A percentile compares a stretch with the other conserved stretches of the same genome.
Evolutionary conservation across 2,888 invertebrate genomes (phyloP).

Genomic region (Drosophila greeni): DNA sequence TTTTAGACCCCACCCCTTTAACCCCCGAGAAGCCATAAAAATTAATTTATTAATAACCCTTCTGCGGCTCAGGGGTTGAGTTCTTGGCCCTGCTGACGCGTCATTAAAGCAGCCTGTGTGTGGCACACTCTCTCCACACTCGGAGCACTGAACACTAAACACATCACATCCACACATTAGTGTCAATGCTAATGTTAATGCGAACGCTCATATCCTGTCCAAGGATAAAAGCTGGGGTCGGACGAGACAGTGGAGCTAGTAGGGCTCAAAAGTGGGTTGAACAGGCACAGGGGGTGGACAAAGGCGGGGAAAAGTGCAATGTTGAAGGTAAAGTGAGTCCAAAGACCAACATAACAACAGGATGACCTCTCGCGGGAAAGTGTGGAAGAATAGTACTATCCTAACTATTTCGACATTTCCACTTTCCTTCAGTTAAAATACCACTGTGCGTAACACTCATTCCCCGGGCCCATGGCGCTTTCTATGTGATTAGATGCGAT

Average conservation of each 20-base stretch:
- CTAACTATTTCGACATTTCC: neutral
- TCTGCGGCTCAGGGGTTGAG: slow-evolving; percentile 37
- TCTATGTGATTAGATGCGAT: slow-evolving; percentile 36
- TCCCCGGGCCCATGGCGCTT: slow-evolving; percentile 23
- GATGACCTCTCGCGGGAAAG: neutral
- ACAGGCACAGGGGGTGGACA: neutral
- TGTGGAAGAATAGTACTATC: neutral
- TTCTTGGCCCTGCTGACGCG: slow-evolving; percentile 25
- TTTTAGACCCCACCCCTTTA: slow-evolving; percentile 17
- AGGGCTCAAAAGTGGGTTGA: neutral
- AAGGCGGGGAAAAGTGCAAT: neutral
- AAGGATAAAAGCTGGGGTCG: slow-evolving; percentile 14
- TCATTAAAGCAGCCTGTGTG: slow-evolving; percentile 25
- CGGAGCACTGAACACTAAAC: slow-evolving; percentile 15
- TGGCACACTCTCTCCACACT: neutral
- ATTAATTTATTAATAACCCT: slow-evolving; percentile 72
- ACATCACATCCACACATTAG: slow-evolving; percentile 40
- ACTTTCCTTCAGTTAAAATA: neutral
- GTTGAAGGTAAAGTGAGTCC: neutral
- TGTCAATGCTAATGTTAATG: slow-evolving; percentile 62
- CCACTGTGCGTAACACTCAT: slow-evolving; percentile 33
- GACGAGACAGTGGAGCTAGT: neutral
- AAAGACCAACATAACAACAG: too few relatives aligned
- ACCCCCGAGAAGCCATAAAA: slow-evolving; percentile 34
- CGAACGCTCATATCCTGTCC: slow-evolving; percentile 43